These are phyloP conservation scores for Crocodylus rhombifer DNA, from an alignment of 2,797 vertebrate genomes.

Conservation along the genomic window DNA sequence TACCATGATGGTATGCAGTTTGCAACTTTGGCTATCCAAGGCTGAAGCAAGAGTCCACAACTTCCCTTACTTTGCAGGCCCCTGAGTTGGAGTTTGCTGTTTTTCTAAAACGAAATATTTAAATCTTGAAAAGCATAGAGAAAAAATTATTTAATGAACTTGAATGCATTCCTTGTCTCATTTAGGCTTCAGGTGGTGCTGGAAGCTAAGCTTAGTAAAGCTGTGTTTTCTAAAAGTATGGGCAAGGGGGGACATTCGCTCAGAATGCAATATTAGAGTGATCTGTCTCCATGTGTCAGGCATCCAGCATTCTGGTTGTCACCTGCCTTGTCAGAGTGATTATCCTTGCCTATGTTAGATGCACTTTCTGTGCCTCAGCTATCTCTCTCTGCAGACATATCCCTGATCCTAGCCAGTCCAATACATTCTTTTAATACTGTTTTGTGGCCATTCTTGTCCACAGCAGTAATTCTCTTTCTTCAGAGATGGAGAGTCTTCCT, in stretches of 20 bases:
- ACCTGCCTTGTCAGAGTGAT: not conserved
- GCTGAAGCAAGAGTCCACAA: not conserved
- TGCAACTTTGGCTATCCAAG: not conserved
- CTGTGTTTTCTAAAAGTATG: not conserved
- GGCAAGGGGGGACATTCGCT: not conserved
- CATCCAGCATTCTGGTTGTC: not conserved
- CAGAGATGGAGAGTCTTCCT: not conserved
- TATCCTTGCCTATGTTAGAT: not conserved
- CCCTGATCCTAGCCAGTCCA: not conserved
- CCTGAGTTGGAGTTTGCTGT: not conserved
- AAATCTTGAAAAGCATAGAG: not conserved
- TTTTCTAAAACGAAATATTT: not conserved
- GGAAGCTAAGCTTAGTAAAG: not conserved
- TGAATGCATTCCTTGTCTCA: not conserved
- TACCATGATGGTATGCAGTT: too few relatives aligned
- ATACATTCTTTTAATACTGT: not conserved
- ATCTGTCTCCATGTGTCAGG: not conserved
- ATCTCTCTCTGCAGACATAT: not conserved
- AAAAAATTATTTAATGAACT: accelerated
- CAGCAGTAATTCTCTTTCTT: not conserved
- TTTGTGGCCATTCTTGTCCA: not conserved
- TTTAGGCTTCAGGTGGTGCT: not conserved
- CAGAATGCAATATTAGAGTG: not conserved
- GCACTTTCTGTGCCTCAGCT: not conserved
- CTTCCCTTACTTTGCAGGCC: not conserved